Conservation (phyloP, 2,797 vertebrate species). For the Taeniopygia guttata region DNA sequence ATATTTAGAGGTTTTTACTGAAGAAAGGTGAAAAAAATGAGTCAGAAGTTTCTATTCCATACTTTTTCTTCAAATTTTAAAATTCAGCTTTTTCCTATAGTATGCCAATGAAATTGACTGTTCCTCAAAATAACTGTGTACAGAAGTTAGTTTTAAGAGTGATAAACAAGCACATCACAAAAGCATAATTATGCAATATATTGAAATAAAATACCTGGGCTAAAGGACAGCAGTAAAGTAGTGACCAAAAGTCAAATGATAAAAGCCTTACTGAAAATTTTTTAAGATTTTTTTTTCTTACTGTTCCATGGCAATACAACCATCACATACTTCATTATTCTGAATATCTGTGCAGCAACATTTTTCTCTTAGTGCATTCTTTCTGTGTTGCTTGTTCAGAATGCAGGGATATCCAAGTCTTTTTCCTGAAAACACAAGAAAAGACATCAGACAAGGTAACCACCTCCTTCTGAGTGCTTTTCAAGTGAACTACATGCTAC, state of each 20-base stretch:
- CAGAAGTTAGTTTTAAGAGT: not conserved
- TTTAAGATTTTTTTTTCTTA: not conserved
- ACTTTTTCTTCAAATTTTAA: not conserved
- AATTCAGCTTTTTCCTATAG: not conserved
- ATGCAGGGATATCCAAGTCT: not conserved
- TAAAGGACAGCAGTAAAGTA: not conserved
- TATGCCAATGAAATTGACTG: not conserved
- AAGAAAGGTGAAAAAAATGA: not conserved
- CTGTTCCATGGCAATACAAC: not conserved
- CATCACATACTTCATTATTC: not conserved
- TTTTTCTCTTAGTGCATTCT: not conserved
- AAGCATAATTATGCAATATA: not conserved
- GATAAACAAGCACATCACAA: not conserved
- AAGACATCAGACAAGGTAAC: not conserved
- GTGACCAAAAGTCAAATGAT: not conserved
- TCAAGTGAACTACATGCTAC: not conserved
- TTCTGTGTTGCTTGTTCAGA: not conserved
- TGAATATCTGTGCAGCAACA: not conserved
- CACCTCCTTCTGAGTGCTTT: not conserved
- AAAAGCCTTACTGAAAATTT: not conserved
- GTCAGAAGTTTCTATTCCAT: not conserved
- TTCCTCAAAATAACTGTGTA: not conserved
- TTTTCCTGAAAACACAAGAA: not conserved
- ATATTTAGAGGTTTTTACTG: not conserved
- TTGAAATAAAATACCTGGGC: not conserved